A percentile compares a stretch with the other conserved stretches of the same genome.
These are phyloP conservation scores for Ophraella communa DNA, from an alignment of 2,888 invertebrate species.

Conservation along the genomic window DNA sequence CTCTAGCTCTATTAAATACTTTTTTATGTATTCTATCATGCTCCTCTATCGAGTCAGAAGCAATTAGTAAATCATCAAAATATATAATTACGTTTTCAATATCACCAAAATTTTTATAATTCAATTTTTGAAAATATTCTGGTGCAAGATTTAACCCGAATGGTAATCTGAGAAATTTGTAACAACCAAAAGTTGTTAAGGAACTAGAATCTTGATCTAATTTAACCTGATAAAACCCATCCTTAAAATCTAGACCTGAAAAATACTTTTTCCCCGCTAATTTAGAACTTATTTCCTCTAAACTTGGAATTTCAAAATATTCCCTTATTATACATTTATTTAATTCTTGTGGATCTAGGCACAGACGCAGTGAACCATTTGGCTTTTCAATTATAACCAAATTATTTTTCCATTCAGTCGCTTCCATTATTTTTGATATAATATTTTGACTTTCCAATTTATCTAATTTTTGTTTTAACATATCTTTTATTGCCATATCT, in stretches of 20 bases:
- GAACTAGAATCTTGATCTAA: slow-evolving; percentile 17
- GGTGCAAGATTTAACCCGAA: slow-evolving; percentile 17
- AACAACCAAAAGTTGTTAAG: slow-evolving; percentile 15
- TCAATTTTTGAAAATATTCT: not conserved
- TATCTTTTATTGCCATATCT: too few relatives aligned
- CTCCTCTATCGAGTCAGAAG: too few relatives aligned
- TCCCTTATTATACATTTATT: slow-evolving; percentile 4
- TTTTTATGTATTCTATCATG: too few relatives aligned
- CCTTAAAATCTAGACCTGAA: slow-evolving; percentile 25
- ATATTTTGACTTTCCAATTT: slow-evolving; percentile 1
- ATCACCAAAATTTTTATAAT: too few relatives aligned
- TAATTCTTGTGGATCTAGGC: slow-evolving; percentile 11
- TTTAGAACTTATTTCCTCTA: slow-evolving; percentile 13
- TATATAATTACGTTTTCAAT: too few relatives aligned
- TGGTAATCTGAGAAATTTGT: slow-evolving; percentile 10
- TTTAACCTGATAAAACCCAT: slow-evolving; percentile 24
- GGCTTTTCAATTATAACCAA: slow-evolving; percentile 16
- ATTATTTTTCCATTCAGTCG: slow-evolving; percentile 13
- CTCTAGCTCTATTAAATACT: too few relatives aligned
- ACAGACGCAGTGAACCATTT: slow-evolving; percentile 6
- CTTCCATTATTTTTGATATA: slow-evolving; percentile 3
- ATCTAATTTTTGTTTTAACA: too few relatives aligned
- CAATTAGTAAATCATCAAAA: too few relatives aligned
- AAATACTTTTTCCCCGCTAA: slow-evolving; percentile 20
- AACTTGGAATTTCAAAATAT: slow-evolving; percentile 24